Evolutionary conservation across 2,888 invertebrate genomes (phyloP), one percentile per base, ranked within the genome.

Genomic region (Leptura quadrifasciata): DNA sequence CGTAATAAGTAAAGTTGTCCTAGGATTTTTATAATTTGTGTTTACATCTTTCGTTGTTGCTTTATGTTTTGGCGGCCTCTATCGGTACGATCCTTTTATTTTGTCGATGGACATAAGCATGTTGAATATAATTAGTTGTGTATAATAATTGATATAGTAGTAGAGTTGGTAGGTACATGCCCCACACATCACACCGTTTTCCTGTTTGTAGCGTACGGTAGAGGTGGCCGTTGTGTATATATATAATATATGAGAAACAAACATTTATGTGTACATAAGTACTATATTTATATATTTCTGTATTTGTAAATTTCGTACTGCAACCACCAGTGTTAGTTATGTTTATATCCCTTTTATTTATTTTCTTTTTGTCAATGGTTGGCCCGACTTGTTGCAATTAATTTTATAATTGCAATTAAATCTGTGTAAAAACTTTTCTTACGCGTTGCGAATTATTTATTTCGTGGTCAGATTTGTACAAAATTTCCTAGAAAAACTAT

Each of bases 301-400:
- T 77, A 78, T 85, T 86, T 88, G 86, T 88, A 88, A 85, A 87
- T 87, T 88, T 87, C 87, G 86, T 86, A 86, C 86, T 84, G 83
- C 83, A 82, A 47, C 47, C 80, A 82, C 83, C 84, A 83, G 82
- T 85, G 84, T 83, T 79, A 82, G 78, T 79, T 82, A 77, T 78
- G 79, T 83, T 83, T 73, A 79, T 81, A 80, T 76, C 20, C 71
- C 77, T 79, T 81, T 76, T 74, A 76, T 81, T 82, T 79, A 83
- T 84, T 82, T 80, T n/a, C n/a, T n/a, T 82, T 81, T 79, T 61
- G 63, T 64, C 68, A 54, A 74, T 54, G 72, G 74, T 70, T 54
- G 72, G 74, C 72, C 69, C 73, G 65, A 75, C 73, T 68, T 76
- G 69, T 81, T 78, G 81, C 80, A 79, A 74, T 77, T 76, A 82